Conservation (phyloP, 2,113 vertebrate genomes). For the Tetrax tetrax region DNA sequence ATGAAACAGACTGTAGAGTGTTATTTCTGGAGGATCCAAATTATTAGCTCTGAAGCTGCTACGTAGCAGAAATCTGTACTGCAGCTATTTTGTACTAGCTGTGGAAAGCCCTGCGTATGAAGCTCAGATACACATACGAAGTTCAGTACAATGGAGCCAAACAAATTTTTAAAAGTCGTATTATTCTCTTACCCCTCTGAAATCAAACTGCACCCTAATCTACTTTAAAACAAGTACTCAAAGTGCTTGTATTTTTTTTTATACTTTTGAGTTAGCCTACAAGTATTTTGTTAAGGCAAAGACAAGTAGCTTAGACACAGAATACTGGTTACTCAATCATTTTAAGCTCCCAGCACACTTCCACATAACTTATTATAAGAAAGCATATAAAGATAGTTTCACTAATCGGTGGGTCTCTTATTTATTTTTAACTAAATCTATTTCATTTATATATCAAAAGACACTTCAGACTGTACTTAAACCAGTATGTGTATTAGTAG, state of each 20-base stretch:
- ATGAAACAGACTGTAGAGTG: not conserved
- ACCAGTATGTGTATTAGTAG: not conserved
- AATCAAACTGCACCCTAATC: not conserved
- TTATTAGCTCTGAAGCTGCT: not conserved
- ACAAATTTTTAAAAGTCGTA: not conserved
- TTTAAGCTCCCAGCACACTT: not conserved
- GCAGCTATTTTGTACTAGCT: not conserved
- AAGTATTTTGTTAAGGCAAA: not conserved
- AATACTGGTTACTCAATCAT: not conserved
- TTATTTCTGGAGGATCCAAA: not conserved
- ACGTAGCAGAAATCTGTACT: not conserved
- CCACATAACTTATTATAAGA: not conserved
- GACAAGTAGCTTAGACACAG: not conserved
- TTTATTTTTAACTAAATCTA: not conserved
- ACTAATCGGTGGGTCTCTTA: not conserved
- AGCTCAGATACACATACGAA: not conserved
- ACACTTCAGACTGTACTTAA: not conserved
- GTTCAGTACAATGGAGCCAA: not conserved
- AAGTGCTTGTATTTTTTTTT: not conserved
- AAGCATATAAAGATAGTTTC: not conserved
- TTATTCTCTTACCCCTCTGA: not conserved
- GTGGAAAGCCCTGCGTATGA: not conserved
- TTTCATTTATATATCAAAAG: not conserved
- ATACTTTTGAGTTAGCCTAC: not conserved
- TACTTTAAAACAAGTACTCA: not conserved